These are phyloP conservation scores for Drosophila willistoni DNA, from an alignment of 1,140 invertebrate species.

Conservation along the genomic window DNA sequence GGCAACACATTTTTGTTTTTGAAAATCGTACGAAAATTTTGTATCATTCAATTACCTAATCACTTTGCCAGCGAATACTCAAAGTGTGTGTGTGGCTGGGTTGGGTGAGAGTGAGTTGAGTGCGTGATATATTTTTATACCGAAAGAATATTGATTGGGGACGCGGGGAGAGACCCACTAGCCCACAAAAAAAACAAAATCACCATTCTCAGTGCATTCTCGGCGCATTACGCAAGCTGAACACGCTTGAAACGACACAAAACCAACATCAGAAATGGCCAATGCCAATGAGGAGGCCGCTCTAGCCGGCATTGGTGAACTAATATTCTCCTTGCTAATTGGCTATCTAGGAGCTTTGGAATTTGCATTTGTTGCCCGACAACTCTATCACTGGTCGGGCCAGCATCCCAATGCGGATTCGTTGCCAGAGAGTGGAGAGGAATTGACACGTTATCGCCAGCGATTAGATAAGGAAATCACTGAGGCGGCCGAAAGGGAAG, in stretches of 20 bases:
- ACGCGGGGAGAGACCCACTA: slow-evolving; percentile 2
- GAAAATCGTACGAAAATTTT: slow-evolving; percentile 30
- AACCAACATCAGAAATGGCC: slow-evolving; percentile 37
- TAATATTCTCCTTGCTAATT: slow-evolving; percentile 88
- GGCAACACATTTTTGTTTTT: slow-evolving; percentile 25
- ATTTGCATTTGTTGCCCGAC: slow-evolving; percentile 83
- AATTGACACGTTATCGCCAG: slow-evolving; percentile 61
- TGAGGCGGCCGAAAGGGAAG: slow-evolving; percentile 55
- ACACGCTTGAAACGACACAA: neutral
- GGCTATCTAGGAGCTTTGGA: slow-evolving; percentile 89
- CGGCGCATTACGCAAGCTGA: slow-evolving; percentile 60
- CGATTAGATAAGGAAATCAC: slow-evolving; percentile 51
- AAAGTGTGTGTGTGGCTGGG: neutral
- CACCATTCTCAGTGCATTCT: slow-evolving; percentile 45
- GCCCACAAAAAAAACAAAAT: slow-evolving; percentile 2
- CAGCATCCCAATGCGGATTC: slow-evolving; percentile 58
- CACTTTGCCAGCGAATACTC: slow-evolving; percentile 55
- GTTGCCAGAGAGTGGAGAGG: slow-evolving; percentile 45
- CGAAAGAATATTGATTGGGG: slow-evolving; percentile 10
- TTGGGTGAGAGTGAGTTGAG: slow-evolving; percentile 43
- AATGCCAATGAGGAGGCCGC: slow-evolving; percentile 44
- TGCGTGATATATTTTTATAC: slow-evolving; percentile 63
- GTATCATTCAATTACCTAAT: slow-evolving; percentile 72
- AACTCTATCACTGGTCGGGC: slow-evolving; percentile 71
- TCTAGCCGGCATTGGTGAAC: slow-evolving; percentile 72